phyloP scores from a whole-genome alignment of 2,113 vertebrate genomes.

The Falco punctatus region DNA sequence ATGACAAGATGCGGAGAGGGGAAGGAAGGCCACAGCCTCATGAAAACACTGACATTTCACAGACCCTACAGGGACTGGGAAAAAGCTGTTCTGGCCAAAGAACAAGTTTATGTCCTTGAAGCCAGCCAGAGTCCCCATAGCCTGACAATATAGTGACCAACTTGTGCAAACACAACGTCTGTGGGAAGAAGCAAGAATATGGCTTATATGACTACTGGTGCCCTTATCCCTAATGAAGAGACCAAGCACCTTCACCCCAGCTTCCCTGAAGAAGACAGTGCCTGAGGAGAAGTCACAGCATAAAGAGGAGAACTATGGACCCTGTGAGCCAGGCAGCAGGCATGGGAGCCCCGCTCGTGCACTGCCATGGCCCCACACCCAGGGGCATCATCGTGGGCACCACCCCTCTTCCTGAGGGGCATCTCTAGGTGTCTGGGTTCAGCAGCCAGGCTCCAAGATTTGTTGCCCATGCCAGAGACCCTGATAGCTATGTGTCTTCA shows the following conservation, averaged over 20 bases:
- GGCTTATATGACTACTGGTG: neutral
- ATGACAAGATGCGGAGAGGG: neutral
- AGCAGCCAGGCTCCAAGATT: neutral
- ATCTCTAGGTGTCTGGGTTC: neutral
- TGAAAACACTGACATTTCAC: slow-evolving; percentile 48
- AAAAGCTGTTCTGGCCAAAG: slow-evolving; percentile 13
- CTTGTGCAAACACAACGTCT: neutral
- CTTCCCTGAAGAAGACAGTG: neutral
- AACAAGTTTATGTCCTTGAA: neutral
- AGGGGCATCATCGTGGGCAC: neutral
- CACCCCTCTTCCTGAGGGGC: neutral
- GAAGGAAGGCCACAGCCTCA: slow-evolving; percentile 2
- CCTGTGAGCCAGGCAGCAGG: neutral
- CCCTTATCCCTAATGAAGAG: neutral
- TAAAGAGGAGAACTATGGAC: neutral
- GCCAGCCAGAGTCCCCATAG: neutral
- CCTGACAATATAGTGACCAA: slow-evolving; percentile 1
- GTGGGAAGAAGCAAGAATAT: neutral
- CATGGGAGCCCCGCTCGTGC: neutral
- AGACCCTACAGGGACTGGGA: neutral
- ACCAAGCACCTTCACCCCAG: neutral
- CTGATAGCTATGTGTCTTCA: neutral
- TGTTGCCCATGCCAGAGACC: neutral
- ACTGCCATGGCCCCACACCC: neutral
- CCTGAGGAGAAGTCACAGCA: neutral